phyloP scores from a whole-genome alignment of 2,888 invertebrate genomes.

The Alloplasta piceator region DNA sequence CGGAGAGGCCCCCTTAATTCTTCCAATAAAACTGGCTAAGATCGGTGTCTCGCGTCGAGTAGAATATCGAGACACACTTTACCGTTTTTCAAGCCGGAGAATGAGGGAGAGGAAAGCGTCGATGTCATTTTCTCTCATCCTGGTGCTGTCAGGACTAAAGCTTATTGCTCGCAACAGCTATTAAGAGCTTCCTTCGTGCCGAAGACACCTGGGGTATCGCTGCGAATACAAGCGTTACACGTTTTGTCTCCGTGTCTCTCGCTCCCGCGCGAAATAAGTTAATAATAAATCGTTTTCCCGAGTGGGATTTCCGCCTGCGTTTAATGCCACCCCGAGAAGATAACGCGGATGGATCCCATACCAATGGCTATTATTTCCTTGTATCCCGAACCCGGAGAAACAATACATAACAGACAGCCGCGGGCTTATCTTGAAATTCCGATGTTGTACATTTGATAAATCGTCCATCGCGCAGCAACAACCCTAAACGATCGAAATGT shows the following conservation, averaged over 20 bases:
- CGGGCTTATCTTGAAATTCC: not conserved
- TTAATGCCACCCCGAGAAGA: too few species aligned
- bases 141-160: constrained; percentile 3
- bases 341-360: too few species aligned
- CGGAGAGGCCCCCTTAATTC: constrained; percentile 76
- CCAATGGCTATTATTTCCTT: constrained; percentile 10
- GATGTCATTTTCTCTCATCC: constrained; percentile 45
- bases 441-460: constrained; percentile 15
- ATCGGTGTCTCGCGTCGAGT: constrained; percentile 63
- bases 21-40: constrained; percentile 74
- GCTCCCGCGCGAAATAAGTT: constrained; percentile 68
- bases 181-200: constrained; percentile 65
- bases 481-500: constrained; percentile 7
- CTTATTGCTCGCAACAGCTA: constrained; percentile 61
- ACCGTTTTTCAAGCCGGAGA: not conserved
- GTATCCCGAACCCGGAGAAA: constrained; percentile 23
- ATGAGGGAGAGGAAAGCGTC: constrained; percentile 10
- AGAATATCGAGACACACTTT: constrained; percentile 8
- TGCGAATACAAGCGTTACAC: constrained; percentile 66
- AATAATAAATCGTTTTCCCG: constrained; percentile 72
- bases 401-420: not conserved
- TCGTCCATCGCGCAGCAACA: constrained; percentile 20
- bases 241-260: constrained; percentile 57
- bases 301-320: constrained; percentile 43
- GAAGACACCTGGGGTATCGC: constrained; percentile 64